Conservation (phyloP, 2,113 vertebrate species). For the Chaetura pelagica region DNA sequence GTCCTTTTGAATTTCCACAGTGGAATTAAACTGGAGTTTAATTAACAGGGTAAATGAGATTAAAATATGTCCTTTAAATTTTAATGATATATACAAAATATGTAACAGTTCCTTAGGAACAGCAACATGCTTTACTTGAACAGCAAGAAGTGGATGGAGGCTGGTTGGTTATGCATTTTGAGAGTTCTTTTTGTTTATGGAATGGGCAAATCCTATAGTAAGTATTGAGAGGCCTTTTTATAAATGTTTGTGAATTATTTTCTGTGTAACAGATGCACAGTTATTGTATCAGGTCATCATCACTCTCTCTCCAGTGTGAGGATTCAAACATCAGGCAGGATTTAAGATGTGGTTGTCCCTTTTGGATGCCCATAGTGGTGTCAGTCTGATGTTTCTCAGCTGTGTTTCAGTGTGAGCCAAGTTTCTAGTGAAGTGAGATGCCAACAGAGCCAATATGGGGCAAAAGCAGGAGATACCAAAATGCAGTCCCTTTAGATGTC, state of each 20-base stretch:
- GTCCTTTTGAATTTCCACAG: neutral
- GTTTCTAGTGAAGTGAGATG: neutral
- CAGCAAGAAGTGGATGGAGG: neutral
- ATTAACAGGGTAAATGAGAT: neutral
- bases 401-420: rapidly evolving
- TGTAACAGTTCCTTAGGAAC: neutral
- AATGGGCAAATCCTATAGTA: rapidly evolving
- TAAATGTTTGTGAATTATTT: neutral
- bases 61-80: neutral
- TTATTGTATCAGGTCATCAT: too few relatives aligned
- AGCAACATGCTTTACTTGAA: neutral
- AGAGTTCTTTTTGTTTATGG: neutral
- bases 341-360: neutral
- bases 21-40: neutral
- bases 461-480: neutral
- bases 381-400: neutral
- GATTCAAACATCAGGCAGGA: neutral
- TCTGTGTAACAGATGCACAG: neutral
- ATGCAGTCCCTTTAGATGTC: neutral
- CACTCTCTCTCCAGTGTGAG: neutral
- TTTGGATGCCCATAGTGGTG: neutral
- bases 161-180: neutral
- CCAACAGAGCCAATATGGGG: neutral
- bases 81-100: too few relatives aligned
- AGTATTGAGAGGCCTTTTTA: neutral